A percentile compares a stretch with the other conserved stretches of the same genome.
phyloP scores from a whole-genome alignment of 2,113 vertebrate species.

The Lichenostomus cassidix region DNA sequence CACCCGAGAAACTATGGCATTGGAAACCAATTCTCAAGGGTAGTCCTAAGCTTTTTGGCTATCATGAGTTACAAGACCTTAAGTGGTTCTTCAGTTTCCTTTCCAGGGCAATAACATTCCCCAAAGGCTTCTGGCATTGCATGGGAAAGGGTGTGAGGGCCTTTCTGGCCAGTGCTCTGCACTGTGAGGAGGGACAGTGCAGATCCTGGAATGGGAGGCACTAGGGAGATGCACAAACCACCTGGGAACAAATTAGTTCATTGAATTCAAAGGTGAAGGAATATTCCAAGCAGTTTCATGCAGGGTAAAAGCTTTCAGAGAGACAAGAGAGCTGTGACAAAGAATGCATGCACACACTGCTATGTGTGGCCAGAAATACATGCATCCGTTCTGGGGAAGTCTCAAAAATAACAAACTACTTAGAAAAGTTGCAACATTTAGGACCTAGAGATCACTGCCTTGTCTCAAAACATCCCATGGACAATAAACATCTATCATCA shows the following conservation, averaged over 20 bases:
- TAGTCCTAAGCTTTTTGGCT: slow-evolving; percentile 11
- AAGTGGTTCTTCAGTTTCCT: slow-evolving; percentile 51
- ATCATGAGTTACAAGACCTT: background rate
- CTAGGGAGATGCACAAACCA: background rate
- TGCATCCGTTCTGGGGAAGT: rapidly evolving
- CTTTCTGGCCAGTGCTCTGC: background rate
- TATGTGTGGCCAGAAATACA: background rate
- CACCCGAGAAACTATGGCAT: background rate
- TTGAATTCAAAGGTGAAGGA: background rate
- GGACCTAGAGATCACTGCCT: background rate
- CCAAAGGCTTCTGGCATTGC: background rate
- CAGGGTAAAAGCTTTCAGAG: background rate
- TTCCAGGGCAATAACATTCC: background rate
- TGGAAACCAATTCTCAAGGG: slow-evolving; percentile 39
- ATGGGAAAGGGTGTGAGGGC: background rate
- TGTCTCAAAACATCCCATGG: background rate
- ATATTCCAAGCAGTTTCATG: background rate
- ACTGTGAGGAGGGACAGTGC: rapidly evolving
- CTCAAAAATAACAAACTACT: background rate
- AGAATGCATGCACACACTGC: background rate
- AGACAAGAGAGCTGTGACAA: background rate
- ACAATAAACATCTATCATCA: background rate
- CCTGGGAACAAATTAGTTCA: background rate
- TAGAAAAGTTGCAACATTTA: background rate
- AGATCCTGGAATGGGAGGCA: background rate